Percentiles rank a stretch among this genome's conserved stretches.
phyloP scores from a whole-genome alignment of 2,113 vertebrate species.

The Gobio gobio region DNA sequence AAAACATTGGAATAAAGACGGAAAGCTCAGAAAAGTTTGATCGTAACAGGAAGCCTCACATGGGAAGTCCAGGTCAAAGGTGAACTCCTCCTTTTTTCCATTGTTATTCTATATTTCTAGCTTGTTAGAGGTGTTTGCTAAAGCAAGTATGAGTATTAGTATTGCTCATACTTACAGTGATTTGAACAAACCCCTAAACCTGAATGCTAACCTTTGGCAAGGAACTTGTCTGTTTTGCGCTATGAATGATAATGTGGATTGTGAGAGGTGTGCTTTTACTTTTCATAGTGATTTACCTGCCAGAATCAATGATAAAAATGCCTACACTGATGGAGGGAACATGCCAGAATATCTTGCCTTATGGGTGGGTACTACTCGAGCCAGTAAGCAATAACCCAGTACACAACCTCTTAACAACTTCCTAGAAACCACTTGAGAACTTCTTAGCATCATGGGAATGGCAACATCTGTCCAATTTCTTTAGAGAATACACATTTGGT shows the following conservation, averaged over 20 bases:
- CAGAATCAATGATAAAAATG: background rate
- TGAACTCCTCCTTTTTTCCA: constrained; percentile 44
- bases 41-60: constrained; percentile 30
- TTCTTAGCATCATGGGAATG: background rate
- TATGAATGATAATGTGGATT: background rate
- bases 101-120: background rate
- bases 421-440: background rate
- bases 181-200: background rate
- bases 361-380: background rate
- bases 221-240: background rate
- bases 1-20: background rate
- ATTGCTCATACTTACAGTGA: background rate
- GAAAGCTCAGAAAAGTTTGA: background rate
- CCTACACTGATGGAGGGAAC: background rate
- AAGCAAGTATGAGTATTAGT: background rate
- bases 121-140: background rate
- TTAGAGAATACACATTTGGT: background rate
- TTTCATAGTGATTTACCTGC: background rate
- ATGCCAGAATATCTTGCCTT: background rate
- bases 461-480: background rate
- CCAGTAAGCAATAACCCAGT: background rate
- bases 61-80: constrained; percentile 55
- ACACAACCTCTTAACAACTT: background rate
- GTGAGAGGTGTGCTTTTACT: background rate
- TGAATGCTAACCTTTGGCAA: background rate